phyloP scores from a whole-genome alignment of 2,888 invertebrate genomes.

The Cotesia congregata region DNA sequence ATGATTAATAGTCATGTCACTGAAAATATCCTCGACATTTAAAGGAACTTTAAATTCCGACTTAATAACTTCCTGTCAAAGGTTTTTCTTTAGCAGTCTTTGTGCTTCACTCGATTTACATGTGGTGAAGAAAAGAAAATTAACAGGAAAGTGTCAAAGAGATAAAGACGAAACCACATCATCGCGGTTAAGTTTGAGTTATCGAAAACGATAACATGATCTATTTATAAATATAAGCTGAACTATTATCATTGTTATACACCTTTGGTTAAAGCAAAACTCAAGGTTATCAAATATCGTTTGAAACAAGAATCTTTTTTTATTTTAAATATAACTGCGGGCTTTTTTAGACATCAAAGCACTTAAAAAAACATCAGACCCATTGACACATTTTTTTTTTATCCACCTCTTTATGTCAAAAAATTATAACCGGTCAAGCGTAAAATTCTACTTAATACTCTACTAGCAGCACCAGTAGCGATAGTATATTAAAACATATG shows the following conservation, averaged over 20 bases:
- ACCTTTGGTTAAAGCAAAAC: slow-evolving; percentile 2
- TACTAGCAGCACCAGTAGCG: neutral
- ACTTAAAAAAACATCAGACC: neutral
- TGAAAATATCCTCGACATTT: slow-evolving; percentile 40
- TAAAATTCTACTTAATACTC: neutral
- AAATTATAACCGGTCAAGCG: slow-evolving; percentile 4
- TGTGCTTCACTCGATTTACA: slow-evolving; percentile 16
- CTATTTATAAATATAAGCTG: neutral
- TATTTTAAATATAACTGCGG: neutral
- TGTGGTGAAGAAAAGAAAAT: neutral
- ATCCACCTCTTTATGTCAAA: slow-evolving; percentile 3
- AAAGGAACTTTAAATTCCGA: slow-evolving; percentile 52
- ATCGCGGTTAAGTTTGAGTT: neutral
- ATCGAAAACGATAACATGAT: slow-evolving; percentile 6
- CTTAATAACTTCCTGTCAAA: slow-evolving; percentile 55
- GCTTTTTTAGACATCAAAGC: neutral
- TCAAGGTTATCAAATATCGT: neutral
- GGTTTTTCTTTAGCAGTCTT: slow-evolving; percentile 4
- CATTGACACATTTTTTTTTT: slow-evolving; percentile 11
- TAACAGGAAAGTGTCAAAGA: neutral
- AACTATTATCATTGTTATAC: neutral
- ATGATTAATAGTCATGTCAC: slow-evolving; percentile 42
- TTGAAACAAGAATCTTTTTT: neutral
- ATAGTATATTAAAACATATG: neutral
- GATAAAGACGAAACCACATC: neutral